phyloP scores from a whole-genome alignment of 2,888 invertebrate species.

The Drosophila maculinotata region DNA sequence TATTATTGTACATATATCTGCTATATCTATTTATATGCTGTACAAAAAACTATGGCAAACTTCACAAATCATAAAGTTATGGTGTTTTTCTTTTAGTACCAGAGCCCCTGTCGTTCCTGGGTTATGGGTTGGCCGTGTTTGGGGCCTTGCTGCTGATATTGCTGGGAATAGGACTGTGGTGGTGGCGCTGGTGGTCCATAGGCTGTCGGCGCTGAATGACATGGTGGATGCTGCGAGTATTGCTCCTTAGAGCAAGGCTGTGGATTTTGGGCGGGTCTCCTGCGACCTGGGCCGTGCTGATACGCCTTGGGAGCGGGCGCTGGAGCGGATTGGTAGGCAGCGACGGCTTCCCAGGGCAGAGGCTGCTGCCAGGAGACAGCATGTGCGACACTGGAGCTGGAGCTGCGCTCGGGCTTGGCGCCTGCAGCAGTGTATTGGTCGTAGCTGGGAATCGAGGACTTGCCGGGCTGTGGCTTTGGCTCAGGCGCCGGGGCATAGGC shows the following conservation, averaged over 20 bases:
- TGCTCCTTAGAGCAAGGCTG: conserved; percentile 4
- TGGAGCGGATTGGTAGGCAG: conserved; percentile 28
- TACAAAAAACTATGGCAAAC: no score
- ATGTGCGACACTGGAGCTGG: background rate
- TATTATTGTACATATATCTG: background rate
- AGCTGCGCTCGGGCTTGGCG: background rate
- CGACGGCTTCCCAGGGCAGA: conserved; percentile 57
- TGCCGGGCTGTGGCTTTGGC: conserved; percentile 1
- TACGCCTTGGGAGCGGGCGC: background rate
- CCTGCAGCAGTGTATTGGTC: background rate
- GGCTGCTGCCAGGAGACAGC: conserved; percentile 46
- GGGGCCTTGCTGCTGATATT: conserved; percentile 18
- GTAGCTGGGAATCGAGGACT: conserved; percentile 8
- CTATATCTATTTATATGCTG: no score
- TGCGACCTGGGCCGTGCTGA: background rate
- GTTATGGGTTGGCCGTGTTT: conserved; percentile 3
- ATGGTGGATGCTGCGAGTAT: conserved; percentile 3
- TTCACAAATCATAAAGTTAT: background rate
- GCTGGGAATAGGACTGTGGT: conserved; percentile 15
- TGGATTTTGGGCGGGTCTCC: conserved; percentile 5
- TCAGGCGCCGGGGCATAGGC: conserved; percentile 40
- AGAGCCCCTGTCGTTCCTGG: conserved; percentile 16
- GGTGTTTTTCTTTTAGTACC: conserved; percentile 34
- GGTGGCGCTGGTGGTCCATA: conserved; percentile 7
- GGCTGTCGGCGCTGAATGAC: background rate